These are phyloP conservation scores for Stegodyphus dumicola DNA, from an alignment of 1,140 invertebrate species.

Conservation along the genomic window DNA sequence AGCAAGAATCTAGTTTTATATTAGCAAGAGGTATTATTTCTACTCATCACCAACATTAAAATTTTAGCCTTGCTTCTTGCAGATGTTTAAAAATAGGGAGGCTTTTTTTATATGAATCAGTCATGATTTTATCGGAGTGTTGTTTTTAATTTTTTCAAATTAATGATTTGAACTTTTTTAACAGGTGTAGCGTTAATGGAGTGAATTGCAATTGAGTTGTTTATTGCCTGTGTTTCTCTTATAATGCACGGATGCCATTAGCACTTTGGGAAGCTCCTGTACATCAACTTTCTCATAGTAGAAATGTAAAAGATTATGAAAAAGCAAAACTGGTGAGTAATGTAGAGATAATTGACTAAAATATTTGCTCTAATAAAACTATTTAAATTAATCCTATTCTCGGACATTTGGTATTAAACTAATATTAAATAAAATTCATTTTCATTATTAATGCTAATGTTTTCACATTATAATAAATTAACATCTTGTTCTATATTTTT, in stretches of 20 bases:
- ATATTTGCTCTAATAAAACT: too few relatives aligned
- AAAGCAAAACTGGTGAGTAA: slow-evolving; percentile 38
- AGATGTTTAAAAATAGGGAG: too few relatives aligned
- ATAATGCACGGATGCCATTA: slow-evolving; percentile 57
- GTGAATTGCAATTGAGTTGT: too few relatives aligned
- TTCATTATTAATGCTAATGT: not conserved
- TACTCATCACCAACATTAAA: too few relatives aligned
- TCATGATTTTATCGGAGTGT: too few relatives aligned
- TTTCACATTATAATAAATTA: not conserved
- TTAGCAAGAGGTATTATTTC: too few relatives aligned
- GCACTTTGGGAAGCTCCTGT: slow-evolving; percentile 55
- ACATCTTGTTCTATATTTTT: not conserved
- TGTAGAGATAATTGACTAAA: not conserved
- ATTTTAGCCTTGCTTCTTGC: too few relatives aligned
- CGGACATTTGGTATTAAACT: not conserved
- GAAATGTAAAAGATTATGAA: slow-evolving; percentile 51
- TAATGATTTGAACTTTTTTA: too few relatives aligned
- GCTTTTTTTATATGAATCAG: too few relatives aligned
- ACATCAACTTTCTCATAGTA: slow-evolving; percentile 23
- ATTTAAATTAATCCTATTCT: not conserved
- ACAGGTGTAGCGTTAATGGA: too few relatives aligned
- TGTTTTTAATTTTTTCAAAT: too few relatives aligned
- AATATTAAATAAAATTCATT: not conserved
- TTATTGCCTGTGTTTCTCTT: not conserved
- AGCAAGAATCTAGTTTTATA: too few relatives aligned